These are phyloP conservation scores for Carcinoscorpius rotundicauda DNA, from an alignment of 1,140 invertebrate genomes.

Conservation along the genomic window DNA sequence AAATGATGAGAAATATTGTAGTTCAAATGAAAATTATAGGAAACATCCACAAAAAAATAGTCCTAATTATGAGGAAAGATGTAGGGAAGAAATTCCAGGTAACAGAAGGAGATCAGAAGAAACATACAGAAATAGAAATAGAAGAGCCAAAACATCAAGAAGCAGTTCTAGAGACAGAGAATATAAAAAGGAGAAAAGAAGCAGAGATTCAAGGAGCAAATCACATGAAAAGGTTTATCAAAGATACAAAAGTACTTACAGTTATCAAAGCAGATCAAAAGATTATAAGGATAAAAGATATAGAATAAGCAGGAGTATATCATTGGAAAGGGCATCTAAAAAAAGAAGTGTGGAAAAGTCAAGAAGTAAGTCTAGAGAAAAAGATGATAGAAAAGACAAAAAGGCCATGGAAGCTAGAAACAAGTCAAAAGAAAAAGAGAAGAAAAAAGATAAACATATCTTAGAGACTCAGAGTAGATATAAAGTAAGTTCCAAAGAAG, in stretches of 20 bases:
- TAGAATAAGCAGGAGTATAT: neutral
- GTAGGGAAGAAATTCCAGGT: neutral
- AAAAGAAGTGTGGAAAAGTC: neutral
- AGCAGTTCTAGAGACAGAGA: neutral
- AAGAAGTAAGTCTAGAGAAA: neutral
- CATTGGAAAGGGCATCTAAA: neutral
- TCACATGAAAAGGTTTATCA: neutral
- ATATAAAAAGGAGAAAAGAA: neutral
- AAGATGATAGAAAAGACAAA: too few relatives aligned
- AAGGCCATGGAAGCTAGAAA: neutral
- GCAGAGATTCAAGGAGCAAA: neutral
- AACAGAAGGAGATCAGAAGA: neutral
- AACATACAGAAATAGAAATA: neutral
- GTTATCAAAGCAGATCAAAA: neutral
- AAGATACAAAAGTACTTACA: neutral
- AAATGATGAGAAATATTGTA: slow-evolving; percentile 1
- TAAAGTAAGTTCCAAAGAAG: too few relatives aligned
- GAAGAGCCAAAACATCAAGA: neutral
- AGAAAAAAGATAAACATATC: neutral
- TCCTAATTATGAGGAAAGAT: slow-evolving; percentile 1
- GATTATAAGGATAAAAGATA: neutral
- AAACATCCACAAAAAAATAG: neutral
- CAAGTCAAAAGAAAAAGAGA: neutral
- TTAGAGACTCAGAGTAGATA: too few relatives aligned
- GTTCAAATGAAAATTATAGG: slow-evolving; percentile 1